Conservation (phyloP, 1,140 invertebrate species). For the Drosophila kurseongensis region DNA sequence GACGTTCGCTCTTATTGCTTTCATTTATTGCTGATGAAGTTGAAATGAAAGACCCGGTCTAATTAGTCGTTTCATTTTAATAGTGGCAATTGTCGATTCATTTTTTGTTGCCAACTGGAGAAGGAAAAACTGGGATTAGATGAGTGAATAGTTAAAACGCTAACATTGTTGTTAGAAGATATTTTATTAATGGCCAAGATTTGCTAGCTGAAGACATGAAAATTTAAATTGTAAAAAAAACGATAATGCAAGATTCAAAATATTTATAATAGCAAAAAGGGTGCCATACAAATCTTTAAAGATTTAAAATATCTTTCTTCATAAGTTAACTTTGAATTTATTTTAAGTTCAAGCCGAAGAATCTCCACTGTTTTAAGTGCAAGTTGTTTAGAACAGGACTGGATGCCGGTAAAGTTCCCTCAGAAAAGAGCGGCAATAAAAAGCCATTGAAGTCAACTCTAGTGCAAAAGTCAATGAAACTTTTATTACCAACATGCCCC, state of each 20-base stretch:
- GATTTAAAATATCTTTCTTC: too few species aligned
- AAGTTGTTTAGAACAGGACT: slow-evolving; percentile 7
- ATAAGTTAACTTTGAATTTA: neutral
- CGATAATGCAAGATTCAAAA: too few species aligned
- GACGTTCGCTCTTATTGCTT: slow-evolving; percentile 7
- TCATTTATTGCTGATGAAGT: slow-evolving; percentile 71
- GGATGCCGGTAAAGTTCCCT: slow-evolving; percentile 10
- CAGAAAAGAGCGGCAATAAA: slow-evolving; percentile 49
- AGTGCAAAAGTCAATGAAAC: slow-evolving; percentile 75
- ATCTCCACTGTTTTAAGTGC: neutral
- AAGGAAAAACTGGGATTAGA: neutral
- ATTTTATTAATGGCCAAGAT: neutral
- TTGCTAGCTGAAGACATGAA: too few species aligned
- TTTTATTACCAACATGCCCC: slow-evolving; percentile 48
- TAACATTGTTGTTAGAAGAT: slow-evolving; percentile 40
- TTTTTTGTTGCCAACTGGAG: slow-evolving; percentile 1
- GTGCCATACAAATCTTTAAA: too few species aligned
- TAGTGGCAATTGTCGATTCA: slow-evolving; percentile 65
- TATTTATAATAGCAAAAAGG: too few species aligned
- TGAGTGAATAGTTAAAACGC: slow-evolving; percentile 6
- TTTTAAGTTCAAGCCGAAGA: neutral
- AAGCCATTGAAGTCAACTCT: slow-evolving; percentile 70
- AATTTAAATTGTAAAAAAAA: too few species aligned
- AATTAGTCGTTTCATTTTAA: slow-evolving; percentile 56
- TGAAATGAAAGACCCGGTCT: slow-evolving; percentile 52